Base-by-base conservation (phyloP, 1,140 invertebrate genomes). In the Medauroidea extradentata region DNA sequence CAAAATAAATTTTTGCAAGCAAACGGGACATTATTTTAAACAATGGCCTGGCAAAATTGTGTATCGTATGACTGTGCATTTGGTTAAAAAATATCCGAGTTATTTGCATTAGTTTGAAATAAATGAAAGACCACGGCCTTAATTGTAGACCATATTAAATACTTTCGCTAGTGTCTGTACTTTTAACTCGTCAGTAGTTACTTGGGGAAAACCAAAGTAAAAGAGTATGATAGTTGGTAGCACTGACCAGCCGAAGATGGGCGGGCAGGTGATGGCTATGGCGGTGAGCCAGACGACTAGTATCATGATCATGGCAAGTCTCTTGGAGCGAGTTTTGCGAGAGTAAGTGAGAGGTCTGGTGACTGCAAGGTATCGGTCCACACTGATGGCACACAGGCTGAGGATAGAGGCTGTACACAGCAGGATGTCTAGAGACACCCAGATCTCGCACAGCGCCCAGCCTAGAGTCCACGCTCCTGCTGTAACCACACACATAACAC, bases 381-480 rank as follows among this genome's bases (percentile, higher is more conserved):
- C 82, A 61, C 88, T 90, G 69, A 93, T 91, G 69, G 91, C 85
- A 78, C 86, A 88, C 69, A 93, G 73, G 69, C 84, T 85, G 50
- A 93, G 78, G 68, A 93, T 85, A 65, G 90, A 84, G 59, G 91
- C 85, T 2, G 95, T 98, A 72, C 94, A 96, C 1, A 94, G 85
- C 3, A 96, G 81, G 42, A 98, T 90, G 70, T 98, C 95, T 69
- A 94, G 80, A 0, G 92, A 95, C 43, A 96, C 86, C 94, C 93
- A 97, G 53, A 94, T 83, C 67, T 91, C 87, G 71, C 91, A 94
- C 16, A 93, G 76, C 3, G 87, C 76, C 75, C 83, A 82, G n/a
- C 90, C 89, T 2, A 93, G 81, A 63, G 83, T 80, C 90, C 90
- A 93, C 58, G 78, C 79, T 56, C 89, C 89, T 85, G 68, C 65